These are phyloP conservation scores for Macrotus californicus DNA, from an alignment of 2,113 vertebrate species.

Conservation along the genomic window DNA sequence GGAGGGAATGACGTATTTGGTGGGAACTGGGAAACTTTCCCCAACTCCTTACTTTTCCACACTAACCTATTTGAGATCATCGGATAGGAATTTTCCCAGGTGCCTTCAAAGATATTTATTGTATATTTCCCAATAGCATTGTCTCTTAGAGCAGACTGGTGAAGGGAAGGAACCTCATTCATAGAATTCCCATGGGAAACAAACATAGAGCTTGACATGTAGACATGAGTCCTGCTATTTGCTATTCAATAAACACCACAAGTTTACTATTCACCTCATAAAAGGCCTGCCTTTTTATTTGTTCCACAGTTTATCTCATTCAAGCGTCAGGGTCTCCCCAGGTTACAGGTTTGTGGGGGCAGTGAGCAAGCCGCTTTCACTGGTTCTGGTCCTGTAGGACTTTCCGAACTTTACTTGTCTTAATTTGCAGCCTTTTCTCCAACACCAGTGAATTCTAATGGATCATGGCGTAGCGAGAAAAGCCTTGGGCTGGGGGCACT, in stretches of 20 bases:
- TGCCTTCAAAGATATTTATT: neutral
- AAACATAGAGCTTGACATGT: neutral
- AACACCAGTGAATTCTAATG: neutral
- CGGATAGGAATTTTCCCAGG: neutral
- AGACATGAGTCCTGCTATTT: neutral
- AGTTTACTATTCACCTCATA: neutral
- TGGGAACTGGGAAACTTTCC: neutral
- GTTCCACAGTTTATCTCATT: neutral
- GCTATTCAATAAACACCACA: neutral
- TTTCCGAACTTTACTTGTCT: neutral
- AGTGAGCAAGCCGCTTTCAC: neutral
- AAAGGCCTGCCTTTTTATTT: neutral
- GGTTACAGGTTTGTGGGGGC: neutral
- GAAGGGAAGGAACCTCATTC: neutral
- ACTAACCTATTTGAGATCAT: neutral
- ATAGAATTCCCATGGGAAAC: neutral
- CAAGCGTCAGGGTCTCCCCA: neutral
- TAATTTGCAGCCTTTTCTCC: neutral
- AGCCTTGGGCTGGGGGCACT: neutral
- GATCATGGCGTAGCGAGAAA: rapidly evolving
- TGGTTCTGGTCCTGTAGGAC: neutral
- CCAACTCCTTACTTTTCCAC: neutral
- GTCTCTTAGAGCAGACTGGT: neutral
- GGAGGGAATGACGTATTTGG: neutral
- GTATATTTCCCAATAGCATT: neutral